Base-by-base conservation (phyloP, 2,888 invertebrate genomes). In the Cephalotes varians region DNA sequence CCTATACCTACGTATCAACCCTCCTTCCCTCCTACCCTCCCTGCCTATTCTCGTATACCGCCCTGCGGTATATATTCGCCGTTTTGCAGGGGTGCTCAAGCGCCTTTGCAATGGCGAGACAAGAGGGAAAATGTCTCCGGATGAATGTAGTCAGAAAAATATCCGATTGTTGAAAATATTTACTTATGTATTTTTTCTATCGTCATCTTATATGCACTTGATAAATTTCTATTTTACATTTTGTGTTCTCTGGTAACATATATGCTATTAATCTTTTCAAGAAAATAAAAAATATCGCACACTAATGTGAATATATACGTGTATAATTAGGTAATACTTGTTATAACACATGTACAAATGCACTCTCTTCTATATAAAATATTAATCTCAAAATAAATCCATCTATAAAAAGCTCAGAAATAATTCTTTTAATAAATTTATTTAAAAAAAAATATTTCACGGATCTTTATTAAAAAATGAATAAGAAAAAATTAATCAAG, bases 1-100 rank as follows among this genome's bases (percentile, higher is more conserved):
- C 92, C 92, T 91, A 91, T 92, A 92, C 88, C 79, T 81, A 82
- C 80, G 64, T 72, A 71, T 54, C 71, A 51, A 64, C 64, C 64
- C 1, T 25, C 64, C 21, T 28, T 28, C 69, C 49, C 49, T 25
- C 64, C 21, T 28, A 31, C 69, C 49, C 49, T 71, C 71, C 18
- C 47, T 34, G 49, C 69, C 49, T 60, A 49, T 73, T 83, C 72
- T 58, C 77, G 71, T 56, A 56, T 74, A 74, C 28, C 72, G 79
- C 44, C 49, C 65, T 65, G 65, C 51, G 74, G 84, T 84, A 84
- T 83, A 73, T 86, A 82, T 83, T 83, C 85, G 86, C 86, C 69
- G 84, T 83, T 84, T 88, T 81, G 51, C 87, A 87, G 87, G 85
- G 86, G 88, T 90, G 87, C 89, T 89, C 87, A 83, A 85, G 85